Conservation (phyloP, 1,140 invertebrate species). For the Eupeodes corollae region DNA sequence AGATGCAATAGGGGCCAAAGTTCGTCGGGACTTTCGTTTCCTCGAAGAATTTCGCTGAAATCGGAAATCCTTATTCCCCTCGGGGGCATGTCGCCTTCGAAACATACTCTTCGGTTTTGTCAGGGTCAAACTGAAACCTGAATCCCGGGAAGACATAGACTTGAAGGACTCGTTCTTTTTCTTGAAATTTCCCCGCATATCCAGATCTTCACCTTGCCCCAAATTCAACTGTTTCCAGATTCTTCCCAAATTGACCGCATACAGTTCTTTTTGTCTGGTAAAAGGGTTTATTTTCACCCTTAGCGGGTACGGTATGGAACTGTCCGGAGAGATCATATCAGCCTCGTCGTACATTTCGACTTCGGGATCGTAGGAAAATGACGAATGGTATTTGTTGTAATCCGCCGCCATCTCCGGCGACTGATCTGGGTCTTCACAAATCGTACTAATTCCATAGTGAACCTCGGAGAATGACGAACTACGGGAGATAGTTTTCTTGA, state of each 20-base stretch:
- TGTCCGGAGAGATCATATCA: conserved; percentile 4
- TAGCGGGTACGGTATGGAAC: conserved; percentile 6
- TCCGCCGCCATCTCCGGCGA: not conserved
- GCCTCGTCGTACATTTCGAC: not conserved
- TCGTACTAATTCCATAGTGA: not conserved
- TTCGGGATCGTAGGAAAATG: conserved; percentile 4
- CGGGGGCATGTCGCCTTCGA: conserved; percentile 15
- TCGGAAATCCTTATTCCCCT: conserved; percentile 14
- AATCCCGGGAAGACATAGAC: conserved; percentile 11
- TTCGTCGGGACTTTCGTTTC: conserved; percentile 29
- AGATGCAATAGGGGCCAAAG: conserved; percentile 4
- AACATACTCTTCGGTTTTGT: conserved; percentile 28
- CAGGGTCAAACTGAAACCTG: conserved; percentile 28
- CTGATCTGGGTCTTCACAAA: not conserved
- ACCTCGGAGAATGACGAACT: not conserved
- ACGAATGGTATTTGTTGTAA: not conserved
- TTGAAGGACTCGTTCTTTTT: conserved; percentile 20
- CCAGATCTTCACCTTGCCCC: conserved; percentile 4
- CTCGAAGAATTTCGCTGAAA: conserved; percentile 23
- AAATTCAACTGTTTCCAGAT: conserved; percentile 38
- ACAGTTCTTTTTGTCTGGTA: conserved; percentile 26
- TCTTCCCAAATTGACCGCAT: conserved; percentile 43
- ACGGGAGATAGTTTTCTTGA: not conserved
- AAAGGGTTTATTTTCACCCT: conserved; percentile 6
- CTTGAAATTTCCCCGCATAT: conserved; percentile 15